These are phyloP conservation scores for Ptychochromis oligacanthus DNA, from an alignment of 2,113 vertebrate species.

Conservation along the genomic window DNA sequence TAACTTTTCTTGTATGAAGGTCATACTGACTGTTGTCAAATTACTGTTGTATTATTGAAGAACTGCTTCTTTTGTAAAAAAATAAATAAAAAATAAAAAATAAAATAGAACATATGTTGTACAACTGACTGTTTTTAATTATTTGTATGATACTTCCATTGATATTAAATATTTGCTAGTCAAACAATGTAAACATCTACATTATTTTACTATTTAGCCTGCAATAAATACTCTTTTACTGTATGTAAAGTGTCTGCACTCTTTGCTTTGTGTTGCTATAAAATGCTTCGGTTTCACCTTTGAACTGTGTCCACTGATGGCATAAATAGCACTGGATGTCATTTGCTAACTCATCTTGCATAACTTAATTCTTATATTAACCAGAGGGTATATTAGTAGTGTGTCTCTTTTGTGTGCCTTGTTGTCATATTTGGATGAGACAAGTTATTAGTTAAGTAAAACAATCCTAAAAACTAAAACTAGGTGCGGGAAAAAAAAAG, in stretches of 20 bases:
- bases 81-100: no score
- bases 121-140: slow-evolving; percentile 41
- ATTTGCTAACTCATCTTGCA: no score
- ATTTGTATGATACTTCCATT: slow-evolving; percentile 28
- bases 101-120: slow-evolving; percentile 5
- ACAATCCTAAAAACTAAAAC: background rate
- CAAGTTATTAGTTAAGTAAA: background rate
- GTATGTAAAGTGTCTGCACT: background rate
- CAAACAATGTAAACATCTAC: slow-evolving; percentile 33
- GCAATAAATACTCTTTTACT: slow-evolving; percentile 48
- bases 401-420: background rate
- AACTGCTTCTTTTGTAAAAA: slow-evolving; percentile 39
- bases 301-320: background rate
- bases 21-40: slow-evolving; percentile 25
- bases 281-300: background rate
- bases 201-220: slow-evolving; percentile 24
- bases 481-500: background rate
- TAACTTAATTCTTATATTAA: no score
- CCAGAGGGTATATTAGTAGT: no score
- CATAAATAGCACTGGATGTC: no score
- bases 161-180: slow-evolving; percentile 47
- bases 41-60: slow-evolving; percentile 12
- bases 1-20: slow-evolving; percentile 7
- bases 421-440: background rate
- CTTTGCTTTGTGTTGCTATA: background rate